Conservation (phyloP, 2,113 vertebrate species). For the Pogonocichla stellata region DNA sequence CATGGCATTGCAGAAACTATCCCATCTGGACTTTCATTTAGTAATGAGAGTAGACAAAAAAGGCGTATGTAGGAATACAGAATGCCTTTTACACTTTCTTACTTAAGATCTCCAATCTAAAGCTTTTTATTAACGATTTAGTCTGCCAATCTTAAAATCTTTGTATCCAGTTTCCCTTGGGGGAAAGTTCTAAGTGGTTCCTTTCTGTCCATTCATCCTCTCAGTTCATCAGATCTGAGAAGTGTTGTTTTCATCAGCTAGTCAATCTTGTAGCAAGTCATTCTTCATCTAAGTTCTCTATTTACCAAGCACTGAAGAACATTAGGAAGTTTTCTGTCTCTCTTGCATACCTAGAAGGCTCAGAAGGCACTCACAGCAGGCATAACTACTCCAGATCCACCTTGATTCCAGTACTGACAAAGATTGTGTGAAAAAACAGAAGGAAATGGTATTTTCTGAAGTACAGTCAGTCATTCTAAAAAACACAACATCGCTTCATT, state of each 20-base stretch:
- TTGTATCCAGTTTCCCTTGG: neutral
- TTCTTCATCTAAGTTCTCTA: neutral
- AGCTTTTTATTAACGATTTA: neutral
- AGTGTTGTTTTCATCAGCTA: neutral
- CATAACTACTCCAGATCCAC: neutral
- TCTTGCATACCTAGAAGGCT: neutral
- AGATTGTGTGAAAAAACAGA: neutral
- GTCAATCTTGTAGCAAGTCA: neutral
- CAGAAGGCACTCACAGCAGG: neutral
- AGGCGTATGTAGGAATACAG: neutral
- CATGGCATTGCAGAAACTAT: neutral
- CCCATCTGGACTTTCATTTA: neutral
- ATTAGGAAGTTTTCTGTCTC: neutral
- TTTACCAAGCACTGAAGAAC: neutral
- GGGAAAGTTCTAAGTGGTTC: neutral
- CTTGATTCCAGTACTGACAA: neutral
- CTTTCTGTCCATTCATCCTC: neutral
- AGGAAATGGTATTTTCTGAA: neutral
- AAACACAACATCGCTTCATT: neutral
- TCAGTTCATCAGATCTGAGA: neutral
- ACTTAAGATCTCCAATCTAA: neutral
- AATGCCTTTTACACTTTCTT: neutral
- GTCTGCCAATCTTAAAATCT: neutral
- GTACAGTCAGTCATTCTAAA: neutral
- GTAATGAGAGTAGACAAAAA: neutral